Percentiles rank a stretch among this genome's conserved stretches.
Evolutionary conservation across 2,797 vertebrate species (phyloP).

Genomic region (Spheniscus humboldti): DNA sequence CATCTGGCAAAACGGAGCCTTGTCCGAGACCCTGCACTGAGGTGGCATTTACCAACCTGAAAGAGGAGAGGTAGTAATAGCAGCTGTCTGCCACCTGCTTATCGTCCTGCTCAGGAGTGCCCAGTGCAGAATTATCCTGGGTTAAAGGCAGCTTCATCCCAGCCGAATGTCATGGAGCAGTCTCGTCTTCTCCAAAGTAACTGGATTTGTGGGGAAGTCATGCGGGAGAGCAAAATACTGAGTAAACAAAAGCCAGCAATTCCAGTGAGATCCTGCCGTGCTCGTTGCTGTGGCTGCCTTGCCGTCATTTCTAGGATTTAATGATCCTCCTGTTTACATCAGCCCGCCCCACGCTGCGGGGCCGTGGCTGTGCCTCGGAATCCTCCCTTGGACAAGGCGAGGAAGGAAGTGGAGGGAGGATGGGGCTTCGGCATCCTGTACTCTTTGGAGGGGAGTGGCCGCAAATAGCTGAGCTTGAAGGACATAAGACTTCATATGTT

Average conservation of each 20-base stretch:
- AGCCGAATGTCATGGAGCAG: not conserved
- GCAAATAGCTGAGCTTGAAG: slow-evolving; percentile 31
- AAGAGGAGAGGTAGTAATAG: not conserved
- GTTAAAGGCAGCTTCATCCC: not conserved
- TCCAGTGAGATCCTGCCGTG: not conserved
- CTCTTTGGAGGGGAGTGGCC: slow-evolving; percentile 67
- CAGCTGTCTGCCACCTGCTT: not conserved
- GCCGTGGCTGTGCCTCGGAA: slow-evolving; percentile 39
- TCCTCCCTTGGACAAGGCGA: slow-evolving; percentile 72
- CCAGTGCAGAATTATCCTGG: not conserved
- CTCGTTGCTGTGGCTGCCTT: not conserved
- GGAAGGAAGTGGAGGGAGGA: slow-evolving; percentile 82
- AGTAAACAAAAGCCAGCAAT: not conserved
- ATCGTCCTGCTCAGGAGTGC: not conserved
- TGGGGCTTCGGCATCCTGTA: slow-evolving; percentile 76
- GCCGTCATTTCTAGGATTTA: slow-evolving; percentile 29
- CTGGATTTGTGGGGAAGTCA: not conserved
- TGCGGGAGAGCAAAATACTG: not conserved
- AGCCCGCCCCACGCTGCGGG: not conserved
- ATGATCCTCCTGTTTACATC: slow-evolving; percentile 26
- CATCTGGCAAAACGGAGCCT: not conserved
- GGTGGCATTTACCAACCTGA: not conserved
- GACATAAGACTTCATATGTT: slow-evolving; percentile 7
- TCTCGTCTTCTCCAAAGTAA: not conserved
- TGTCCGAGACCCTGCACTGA: not conserved